A percentile compares a stretch with the other conserved stretches of the same genome.
phyloP scores from a whole-genome alignment of 2,797 vertebrate genomes.

The Smutsia temminckii region DNA sequence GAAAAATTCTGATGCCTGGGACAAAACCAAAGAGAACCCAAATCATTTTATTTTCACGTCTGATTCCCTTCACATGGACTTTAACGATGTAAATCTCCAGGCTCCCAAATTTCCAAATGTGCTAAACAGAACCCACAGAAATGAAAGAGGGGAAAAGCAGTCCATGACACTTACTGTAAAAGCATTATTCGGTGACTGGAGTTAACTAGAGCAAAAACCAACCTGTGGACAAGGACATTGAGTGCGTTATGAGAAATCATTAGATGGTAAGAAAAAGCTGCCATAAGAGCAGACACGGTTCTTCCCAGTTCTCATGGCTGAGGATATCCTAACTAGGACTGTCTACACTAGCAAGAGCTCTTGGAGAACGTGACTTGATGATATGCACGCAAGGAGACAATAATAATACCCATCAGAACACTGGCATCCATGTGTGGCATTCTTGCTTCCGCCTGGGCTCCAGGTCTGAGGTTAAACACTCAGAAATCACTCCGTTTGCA shows the following conservation, averaged over 20 bases:
- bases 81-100: conserved; percentile 17
- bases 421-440: background rate
- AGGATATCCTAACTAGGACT: background rate
- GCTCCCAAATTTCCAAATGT: background rate
- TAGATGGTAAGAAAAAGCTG: background rate
- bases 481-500: background rate
- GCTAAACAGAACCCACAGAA: background rate
- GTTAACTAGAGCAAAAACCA: background rate
- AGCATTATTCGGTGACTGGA: background rate
- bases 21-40: background rate
- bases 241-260: background rate
- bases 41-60: conserved; percentile 38
- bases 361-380: background rate
- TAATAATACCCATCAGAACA: too few relatives aligned
- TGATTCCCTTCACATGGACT: background rate
- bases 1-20: background rate
- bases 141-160: background rate
- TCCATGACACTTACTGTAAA: background rate
- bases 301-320: background rate
- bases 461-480: background rate
- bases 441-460: background rate
- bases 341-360: background rate
- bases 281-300: background rate
- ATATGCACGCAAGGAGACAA: background rate
- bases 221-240: background rate